Conservation (phyloP, 2,888 invertebrate genomes). For the Athalia rosae region DNA sequence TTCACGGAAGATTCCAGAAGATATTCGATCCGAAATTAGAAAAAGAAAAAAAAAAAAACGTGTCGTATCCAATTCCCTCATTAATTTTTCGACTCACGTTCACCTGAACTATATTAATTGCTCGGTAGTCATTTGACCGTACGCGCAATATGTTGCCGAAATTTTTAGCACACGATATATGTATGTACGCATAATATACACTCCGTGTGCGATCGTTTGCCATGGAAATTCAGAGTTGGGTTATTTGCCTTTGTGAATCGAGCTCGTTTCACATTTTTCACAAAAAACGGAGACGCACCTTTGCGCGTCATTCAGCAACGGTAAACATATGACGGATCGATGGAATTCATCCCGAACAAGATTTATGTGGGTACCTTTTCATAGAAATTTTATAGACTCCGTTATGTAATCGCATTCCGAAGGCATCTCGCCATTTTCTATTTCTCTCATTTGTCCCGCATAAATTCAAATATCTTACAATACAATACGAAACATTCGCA, state of each 20-base stretch:
- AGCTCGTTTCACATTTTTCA: not conserved
- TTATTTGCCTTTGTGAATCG: not conserved
- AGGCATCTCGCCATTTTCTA: too few relatives aligned
- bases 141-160: too few relatives aligned
- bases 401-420: too few relatives aligned
- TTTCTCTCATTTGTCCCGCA: too few relatives aligned
- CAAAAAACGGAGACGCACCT: not conserved
- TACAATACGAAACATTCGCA: too few relatives aligned
- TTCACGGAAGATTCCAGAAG: slow-evolving; percentile 11
- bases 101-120: too few relatives aligned
- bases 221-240: not conserved
- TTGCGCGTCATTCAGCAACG: not conserved
- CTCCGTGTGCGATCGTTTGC: not conserved
- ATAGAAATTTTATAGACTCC: not conserved
- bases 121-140: too few relatives aligned
- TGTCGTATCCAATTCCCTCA: too few relatives aligned
- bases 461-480: too few relatives aligned
- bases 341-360: not conserved
- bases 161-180: too few relatives aligned
- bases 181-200: too few relatives aligned
- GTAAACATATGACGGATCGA: not conserved
- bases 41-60: not conserved
- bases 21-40: slow-evolving; percentile 7
- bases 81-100: too few relatives aligned
- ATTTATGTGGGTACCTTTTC: not conserved